These are phyloP conservation scores for Clunio marinus DNA, from an alignment of 2,888 invertebrate genomes.

Conservation along the genomic window DNA sequence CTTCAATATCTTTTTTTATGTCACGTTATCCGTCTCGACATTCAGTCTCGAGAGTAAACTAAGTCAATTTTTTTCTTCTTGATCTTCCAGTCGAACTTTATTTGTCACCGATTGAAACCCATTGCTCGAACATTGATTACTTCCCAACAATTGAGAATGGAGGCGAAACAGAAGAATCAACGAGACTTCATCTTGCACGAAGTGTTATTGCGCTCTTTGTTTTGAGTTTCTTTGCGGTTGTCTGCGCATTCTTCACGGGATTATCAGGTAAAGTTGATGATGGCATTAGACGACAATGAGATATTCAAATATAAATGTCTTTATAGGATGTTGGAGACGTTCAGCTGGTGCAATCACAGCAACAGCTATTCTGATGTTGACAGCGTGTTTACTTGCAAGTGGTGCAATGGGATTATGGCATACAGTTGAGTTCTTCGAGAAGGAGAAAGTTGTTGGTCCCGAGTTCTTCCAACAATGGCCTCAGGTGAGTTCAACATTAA, in stretches of 20 bases:
- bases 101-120: conserved; percentile 87
- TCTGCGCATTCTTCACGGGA: conserved; percentile 93
- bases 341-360: conserved; percentile 91
- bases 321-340: conserved; percentile 85
- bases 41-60: conserved; percentile 39
- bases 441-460: conserved; percentile 87
- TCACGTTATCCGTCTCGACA: neutral
- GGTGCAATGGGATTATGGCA: conserved; percentile 96
- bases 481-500: conserved; percentile 71
- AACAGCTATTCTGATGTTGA: conserved; percentile 66
- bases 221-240: conserved; percentile 83
- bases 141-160: conserved; percentile 71
- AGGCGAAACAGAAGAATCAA: conserved; percentile 70
- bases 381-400: conserved; percentile 77
- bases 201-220: conserved; percentile 92
- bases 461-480: conserved; percentile 92
- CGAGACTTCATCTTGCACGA: conserved; percentile 79
- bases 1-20: conserved; percentile 8
- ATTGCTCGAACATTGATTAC: conserved; percentile 92
- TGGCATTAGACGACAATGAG: too few species aligned
- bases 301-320: neutral
- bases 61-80: conserved; percentile 7
- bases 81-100: conserved; percentile 74
- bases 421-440: conserved; percentile 92
- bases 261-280: conserved; percentile 67